Base-by-base conservation (phyloP, 2,113 vertebrate genomes). In the Nothocercus nigrocapillus region DNA sequence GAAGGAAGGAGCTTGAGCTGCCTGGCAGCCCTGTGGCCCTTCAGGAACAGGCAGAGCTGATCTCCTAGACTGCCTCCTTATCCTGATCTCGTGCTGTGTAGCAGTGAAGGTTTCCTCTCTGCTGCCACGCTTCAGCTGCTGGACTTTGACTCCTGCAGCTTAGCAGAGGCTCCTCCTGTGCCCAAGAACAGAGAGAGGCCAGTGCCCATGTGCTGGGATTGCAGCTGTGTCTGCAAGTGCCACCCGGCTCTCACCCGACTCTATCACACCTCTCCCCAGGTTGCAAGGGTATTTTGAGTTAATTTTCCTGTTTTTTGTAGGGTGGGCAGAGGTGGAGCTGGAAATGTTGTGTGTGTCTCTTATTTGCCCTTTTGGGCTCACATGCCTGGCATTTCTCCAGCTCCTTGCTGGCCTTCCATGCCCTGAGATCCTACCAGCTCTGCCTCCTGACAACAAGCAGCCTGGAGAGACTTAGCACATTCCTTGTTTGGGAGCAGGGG, bases 21-120 rank as follows among this genome's bases (percentile, higher is more conserved):
- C 40, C 30, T 2, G 1, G 56, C 66, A 58, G 56, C 75, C 28
- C 17, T 5, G 1, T 17, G 42, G 36, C 34, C 36, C 2, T 0
- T 22, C 86, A 68, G 78, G n/a, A 64, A 45, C 36, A 72, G 63
- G 67, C 93, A 89, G 63, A 89, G 84, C 12, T 25, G 68, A 6
- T 54, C 42, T 25, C 44, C 67, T 67, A 64, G 79, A 1, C 56
- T 53, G 61, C 28, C 51, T 85, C 85, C 73, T 86, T 40, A 27
- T 44, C 75, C 38, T 40, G 0, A 0, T 67, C 81, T 66, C 0
- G 0, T 36, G 32, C 47, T 61, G 44, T 4, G 45, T 7, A 40
- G 77, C 0, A 2, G 64, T 49, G 56, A 82, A 87, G 68, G 76
- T 84, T 88, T 13, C 61, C 42, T 9, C 6, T 62, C 49, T 40